These are phyloP conservation scores for Noctua comes DNA, from an alignment of 2,888 invertebrate species.

Conservation along the genomic window DNA sequence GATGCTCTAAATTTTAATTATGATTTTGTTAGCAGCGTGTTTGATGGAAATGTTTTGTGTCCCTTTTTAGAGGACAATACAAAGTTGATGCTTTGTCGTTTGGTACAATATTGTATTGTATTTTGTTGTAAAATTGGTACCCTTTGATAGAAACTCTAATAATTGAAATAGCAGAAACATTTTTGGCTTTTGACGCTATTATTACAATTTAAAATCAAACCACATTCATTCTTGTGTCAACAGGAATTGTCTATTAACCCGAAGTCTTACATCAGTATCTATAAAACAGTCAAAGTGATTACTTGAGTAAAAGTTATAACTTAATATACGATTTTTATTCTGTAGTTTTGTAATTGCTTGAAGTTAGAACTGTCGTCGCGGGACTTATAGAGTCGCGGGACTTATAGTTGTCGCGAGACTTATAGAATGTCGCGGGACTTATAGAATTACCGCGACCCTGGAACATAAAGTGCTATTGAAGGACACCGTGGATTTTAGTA, in stretches of 20 bases:
- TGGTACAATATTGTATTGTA: not conserved
- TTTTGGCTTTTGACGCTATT: not conserved
- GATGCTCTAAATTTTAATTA: slow-evolving; percentile 59
- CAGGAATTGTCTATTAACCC: not conserved
- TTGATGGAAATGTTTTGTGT: slow-evolving; percentile 52
- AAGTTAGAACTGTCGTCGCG: too few relatives aligned
- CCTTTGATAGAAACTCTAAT: slow-evolving; percentile 18
- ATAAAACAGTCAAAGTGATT: too few relatives aligned
- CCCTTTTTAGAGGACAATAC: slow-evolving; percentile 30
- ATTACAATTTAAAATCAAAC: not conserved
- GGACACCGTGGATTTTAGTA: too few relatives aligned
- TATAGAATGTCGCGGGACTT: too few relatives aligned
- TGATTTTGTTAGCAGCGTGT: slow-evolving; percentile 42
- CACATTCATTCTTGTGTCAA: not conserved
- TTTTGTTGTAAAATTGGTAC: slow-evolving; percentile 12
- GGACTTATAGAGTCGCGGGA: too few relatives aligned
- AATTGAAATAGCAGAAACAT: slow-evolving; percentile 3
- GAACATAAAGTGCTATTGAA: too few relatives aligned
- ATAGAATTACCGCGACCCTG: too few relatives aligned
- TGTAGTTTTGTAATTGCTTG: too few relatives aligned
- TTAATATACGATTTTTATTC: too few relatives aligned
- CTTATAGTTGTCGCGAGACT: too few relatives aligned
- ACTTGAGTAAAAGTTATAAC: too few relatives aligned
- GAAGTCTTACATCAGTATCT: too few relatives aligned
- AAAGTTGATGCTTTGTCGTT: slow-evolving; percentile 23